These are phyloP conservation scores for Leistus spinibarbis DNA, from an alignment of 2,888 invertebrate species.

Conservation along the genomic window DNA sequence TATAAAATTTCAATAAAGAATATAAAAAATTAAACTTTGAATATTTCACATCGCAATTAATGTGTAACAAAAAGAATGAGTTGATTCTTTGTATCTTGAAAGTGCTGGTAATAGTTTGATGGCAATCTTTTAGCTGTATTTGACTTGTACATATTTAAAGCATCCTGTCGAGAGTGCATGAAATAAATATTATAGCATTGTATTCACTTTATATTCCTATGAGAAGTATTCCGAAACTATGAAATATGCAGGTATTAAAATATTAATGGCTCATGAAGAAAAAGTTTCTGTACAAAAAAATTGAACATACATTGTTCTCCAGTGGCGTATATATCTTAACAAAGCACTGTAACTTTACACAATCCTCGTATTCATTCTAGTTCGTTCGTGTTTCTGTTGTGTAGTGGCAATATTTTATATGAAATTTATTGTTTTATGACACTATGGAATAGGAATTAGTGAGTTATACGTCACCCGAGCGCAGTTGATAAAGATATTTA, in stretches of 20 bases:
- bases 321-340: constrained; percentile 1
- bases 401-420: not conserved
- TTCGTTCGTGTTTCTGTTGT: constrained; percentile 5
- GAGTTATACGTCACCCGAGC: constrained; percentile 7
- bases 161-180: not conserved
- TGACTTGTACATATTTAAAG: not conserved
- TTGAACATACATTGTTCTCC: not conserved
- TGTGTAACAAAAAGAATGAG: no score
- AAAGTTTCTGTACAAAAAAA: not conserved
- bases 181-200: not conserved
- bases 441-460: constrained; percentile 3
- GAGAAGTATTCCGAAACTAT: not conserved
- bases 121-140: no score
- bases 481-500: constrained; percentile 8
- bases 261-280: not conserved
- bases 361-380: not conserved
- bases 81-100: no score
- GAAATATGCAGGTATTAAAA: not conserved
- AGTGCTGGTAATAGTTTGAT: no score
- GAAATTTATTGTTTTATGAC: constrained; percentile 7
- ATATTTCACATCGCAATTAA: no score
- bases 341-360: not conserved
- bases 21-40: no score
- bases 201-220: no score
- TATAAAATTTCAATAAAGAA: no score